Evolutionary conservation across 2,797 vertebrate species (phyloP).

Genomic region (Eulemur coronatus): DNA sequence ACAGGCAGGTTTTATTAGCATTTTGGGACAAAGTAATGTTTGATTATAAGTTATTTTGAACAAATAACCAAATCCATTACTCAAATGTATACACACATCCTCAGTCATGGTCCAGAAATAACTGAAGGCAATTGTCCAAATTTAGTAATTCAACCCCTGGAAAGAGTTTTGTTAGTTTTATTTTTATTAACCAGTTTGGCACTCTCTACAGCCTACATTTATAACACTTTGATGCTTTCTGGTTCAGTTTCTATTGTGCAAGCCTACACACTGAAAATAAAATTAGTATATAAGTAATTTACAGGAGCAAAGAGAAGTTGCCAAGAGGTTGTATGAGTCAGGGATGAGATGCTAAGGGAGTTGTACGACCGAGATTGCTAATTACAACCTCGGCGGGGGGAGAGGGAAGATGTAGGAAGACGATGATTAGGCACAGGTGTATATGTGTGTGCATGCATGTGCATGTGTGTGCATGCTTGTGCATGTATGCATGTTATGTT

Average conservation of each 20-base stretch:
- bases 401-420: not conserved
- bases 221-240: not conserved
- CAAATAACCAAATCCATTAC: not conserved
- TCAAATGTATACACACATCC: not conserved
- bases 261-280: not conserved
- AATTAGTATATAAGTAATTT: not conserved
- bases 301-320: not conserved
- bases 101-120: not conserved
- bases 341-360: not conserved
- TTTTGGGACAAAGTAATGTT: not conserved
- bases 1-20: not conserved
- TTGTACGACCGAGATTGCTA: rapidly evolving
- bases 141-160: not conserved
- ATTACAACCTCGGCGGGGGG: rapidly evolving
- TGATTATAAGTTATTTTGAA: not conserved
- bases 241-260: not conserved
- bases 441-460: too few species aligned
- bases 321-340: not conserved
- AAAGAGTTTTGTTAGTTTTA: not conserved
- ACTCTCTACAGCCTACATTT: not conserved
- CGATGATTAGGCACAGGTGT: rapidly evolving
- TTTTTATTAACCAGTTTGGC: not conserved
- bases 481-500: rapidly evolving
- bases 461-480: too few species aligned
- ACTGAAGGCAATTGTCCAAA: not conserved